These are phyloP conservation scores for Myanophis thanlyinensis DNA, from an alignment of 2,113 vertebrate genomes.

Conservation along the genomic window DNA sequence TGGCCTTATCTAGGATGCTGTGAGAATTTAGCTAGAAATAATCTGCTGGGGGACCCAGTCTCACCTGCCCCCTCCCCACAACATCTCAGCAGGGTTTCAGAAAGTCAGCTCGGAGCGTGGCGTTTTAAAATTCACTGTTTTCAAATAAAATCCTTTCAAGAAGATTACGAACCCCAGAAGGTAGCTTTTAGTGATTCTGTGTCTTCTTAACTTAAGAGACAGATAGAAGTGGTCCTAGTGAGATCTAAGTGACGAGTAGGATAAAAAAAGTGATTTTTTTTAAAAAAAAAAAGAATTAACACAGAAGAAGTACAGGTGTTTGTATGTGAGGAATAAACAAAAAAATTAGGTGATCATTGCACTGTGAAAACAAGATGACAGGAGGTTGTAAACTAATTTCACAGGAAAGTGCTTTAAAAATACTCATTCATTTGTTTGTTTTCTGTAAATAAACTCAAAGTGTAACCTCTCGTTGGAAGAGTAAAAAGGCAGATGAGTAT, in stretches of 20 bases:
- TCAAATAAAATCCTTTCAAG: neutral
- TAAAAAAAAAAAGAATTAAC: conserved; percentile 6
- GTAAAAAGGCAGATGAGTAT: neutral
- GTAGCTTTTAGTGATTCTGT: neutral
- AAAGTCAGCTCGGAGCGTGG: neutral
- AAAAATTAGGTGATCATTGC: neutral
- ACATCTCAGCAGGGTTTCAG: neutral
- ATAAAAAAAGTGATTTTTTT: conserved; percentile 1
- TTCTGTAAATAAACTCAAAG: neutral
- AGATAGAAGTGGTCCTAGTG: neutral
- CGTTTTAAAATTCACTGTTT: neutral
- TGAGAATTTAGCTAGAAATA: neutral
- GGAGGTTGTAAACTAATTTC: neutral
- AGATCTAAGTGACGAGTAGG: neutral
- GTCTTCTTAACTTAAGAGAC: neutral
- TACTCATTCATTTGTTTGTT: neutral
- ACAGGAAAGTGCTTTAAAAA: neutral
- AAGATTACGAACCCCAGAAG: neutral
- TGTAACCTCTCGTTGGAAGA: neutral
- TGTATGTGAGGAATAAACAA: neutral
- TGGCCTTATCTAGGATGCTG: neutral
- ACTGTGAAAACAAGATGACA: conserved; percentile 7
- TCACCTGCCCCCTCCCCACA: neutral
- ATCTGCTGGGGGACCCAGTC: neutral
- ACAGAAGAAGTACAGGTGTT: neutral